Base-by-base conservation (phyloP, 2,888 invertebrate genomes). In the Steinernema carpocapsae region DNA sequence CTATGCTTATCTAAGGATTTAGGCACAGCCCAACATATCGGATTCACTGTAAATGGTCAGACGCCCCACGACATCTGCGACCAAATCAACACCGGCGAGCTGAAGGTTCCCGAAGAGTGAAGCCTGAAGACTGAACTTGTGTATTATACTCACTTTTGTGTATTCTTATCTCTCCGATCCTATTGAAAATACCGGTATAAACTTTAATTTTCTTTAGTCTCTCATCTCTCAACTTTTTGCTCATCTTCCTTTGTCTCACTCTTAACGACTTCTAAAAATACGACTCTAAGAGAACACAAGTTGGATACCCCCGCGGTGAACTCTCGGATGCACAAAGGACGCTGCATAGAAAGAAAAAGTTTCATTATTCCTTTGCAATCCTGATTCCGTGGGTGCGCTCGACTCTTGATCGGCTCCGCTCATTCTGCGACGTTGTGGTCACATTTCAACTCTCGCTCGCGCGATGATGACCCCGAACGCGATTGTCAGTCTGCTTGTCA, bases 21-120 rank as follows among this genome's bases (percentile, higher is more conserved):
- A 84, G 86, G 90, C 29, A 90, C 90, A 72, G 88, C 89, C 64
- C 89, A 89, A 84, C 90, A 90, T 37, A 90, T 91, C 75, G 91
- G 91, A 37, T 91, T 91, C 84, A 90, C 90, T 45, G 88, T 91
- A 74, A 91, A 91, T 79, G 90, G 90, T 48, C 84, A 83, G 74
- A 88, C 92, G 83, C 94, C 99, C 74, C 96, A 96, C 88, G 95
- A 96, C 89, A 90, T 97, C 82, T 97, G 97, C 88, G 94, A 93
- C 83, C 94, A 93, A 85, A 93, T 99, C 86, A 93, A 94, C 88
- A 75, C 51, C 72, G 86, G 86, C 48, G 84, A 84, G 48, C 71
- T 86, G 74, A 84, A 86, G 72, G 79, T 86, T 64, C 86, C 86
- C 70, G 82, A 82, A 46, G 85, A 86, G 76, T 86, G 75, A 71